Base-by-base conservation (phyloP, 2,113 vertebrate genomes). In the Anhinga rufa region DNA sequence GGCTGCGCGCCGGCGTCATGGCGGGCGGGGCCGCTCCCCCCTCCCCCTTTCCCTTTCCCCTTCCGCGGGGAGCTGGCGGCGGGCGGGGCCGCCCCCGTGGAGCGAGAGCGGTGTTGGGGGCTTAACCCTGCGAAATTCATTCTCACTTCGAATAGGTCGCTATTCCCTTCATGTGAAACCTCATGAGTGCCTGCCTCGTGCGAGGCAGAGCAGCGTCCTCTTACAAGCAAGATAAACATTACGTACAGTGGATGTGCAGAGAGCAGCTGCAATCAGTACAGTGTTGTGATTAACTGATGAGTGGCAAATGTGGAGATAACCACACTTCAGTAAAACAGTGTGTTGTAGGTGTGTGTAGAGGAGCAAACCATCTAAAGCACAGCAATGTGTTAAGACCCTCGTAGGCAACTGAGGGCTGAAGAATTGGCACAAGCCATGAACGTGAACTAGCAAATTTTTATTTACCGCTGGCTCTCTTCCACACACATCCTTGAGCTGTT, bases 301-400 rank as follows among this genome's bases (percentile, higher is more conserved):
- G 29, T 4, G 8, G 36, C 54, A 12, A 7, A 10, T 14, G 48
- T 24, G 42, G 51, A 34, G 29, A 15, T 22, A 19, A 19, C 10
- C 36, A 6, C 15, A 1, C 10, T 18, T 9, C 2, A 10, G 15
- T 57, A 7, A 46, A 78, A 17, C 8, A 14, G 29, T 3, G 3
- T 2, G 3, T 10, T 7, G 14, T 6, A 21, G 14, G 20, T 14
- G 10, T 4, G 16, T 2, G 19, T 2, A 9, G 10, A 32, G 36
- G 22, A 40, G 25, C 4, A 22, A 44, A 29, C 14, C 24, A 6
- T 3, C 9, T 4, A 8, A 29, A 51, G 46, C 2, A 1, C 44
- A 38, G 49, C 6, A 4, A 9, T 4, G 24, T 36, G 2, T 24
- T 8, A 4, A 1, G 18, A 17, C 10, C 22, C 31, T 70, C 4